Base-by-base conservation (phyloP, 2,888 invertebrate species). In the Sminthurinus aureus region DNA sequence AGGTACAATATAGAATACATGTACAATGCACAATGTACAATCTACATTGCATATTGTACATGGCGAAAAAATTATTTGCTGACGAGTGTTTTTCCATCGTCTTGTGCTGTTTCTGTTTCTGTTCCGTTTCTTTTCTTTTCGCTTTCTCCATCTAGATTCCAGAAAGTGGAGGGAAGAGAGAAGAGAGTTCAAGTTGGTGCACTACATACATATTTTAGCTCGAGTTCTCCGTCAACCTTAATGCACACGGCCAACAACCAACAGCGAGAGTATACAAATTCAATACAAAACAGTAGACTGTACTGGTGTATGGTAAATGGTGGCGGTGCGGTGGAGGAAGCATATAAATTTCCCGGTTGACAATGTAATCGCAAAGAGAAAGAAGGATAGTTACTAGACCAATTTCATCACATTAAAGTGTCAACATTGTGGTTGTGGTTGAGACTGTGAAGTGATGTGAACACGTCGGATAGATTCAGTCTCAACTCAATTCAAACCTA, bases 281-380 rank as follows among this genome's bases (percentile, higher is more conserved):
- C 3, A 18, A 64, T n/a, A 8, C 15, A 64, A 1, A 9, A 64
- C 18, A 11, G 15, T 67, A 20, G 1, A 67, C n/a, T 0, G n/a
- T 18, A n/a, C n/a, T 66, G 66, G 4, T 73, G 15, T 38, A 38
- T 38, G 38, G 38, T 38, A 38, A 38, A n/a, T 12, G 38, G 18
- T 64, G 66, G 58, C 58, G 20, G 75, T 52, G 64, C 24, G 20
- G 51, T 64, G 58, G 52, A 26, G 69, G 69, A 69, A 67, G 79
- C 79, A 69, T 69, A 69, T 79, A 79, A 79, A 79, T 69, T 79
- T 71, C 58, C 66, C 50, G 51, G 79, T 69, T 79, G 79, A 79
- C 79, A 79, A 67, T 79, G 79, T 67, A 79, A 79, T 79, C 79
- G 69, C 67, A 38, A 38, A 69, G 67, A 24, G 66, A 79, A 79